Conservation (phyloP, 2,797 vertebrate species). For the Bovichtus variegatus region DNA sequence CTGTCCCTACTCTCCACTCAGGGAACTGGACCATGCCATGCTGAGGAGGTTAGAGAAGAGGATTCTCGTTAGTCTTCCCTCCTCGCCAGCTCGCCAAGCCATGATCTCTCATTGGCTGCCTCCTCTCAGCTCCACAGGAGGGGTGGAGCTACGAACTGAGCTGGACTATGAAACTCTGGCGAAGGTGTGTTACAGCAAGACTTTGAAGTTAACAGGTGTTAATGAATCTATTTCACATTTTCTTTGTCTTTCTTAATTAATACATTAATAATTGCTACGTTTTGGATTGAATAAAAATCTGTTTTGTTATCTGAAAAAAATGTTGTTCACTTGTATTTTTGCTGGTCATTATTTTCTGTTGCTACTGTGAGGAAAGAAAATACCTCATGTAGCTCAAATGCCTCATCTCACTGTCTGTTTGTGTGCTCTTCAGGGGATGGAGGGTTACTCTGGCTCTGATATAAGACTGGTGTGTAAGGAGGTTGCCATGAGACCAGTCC, state of each 20-base stretch:
- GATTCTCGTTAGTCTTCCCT: conserved; percentile 93
- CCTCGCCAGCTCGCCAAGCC: conserved; percentile 85
- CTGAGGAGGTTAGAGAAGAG: conserved; percentile 94
- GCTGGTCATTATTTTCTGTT: background rate
- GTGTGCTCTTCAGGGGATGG: conserved; percentile 75
- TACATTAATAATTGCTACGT: background rate
- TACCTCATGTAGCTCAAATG: no score
- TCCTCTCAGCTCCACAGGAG: conserved; percentile 84
- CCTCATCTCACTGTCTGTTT: background rate
- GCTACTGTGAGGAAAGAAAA: background rate
- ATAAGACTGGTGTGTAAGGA: conserved; percentile 95
- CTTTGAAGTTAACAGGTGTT: no score
- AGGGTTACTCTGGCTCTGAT: conserved; percentile 96
- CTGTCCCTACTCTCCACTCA: conserved; percentile 59
- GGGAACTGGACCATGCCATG: conserved; percentile 96
- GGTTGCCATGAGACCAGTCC: conserved; percentile 94
- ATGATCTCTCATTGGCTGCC: conserved; percentile 97
- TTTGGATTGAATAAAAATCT: background rate
- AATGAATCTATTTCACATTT: background rate
- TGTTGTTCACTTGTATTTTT: background rate
- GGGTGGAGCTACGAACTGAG: conserved; percentile 87
- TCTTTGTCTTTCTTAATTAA: background rate
- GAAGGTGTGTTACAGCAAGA: conserved; percentile 77
- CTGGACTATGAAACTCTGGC: conserved; percentile 89
- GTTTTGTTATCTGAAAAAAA: background rate